These are phyloP conservation scores for Scomber colias DNA, from an alignment of 2,113 vertebrate species.

Conservation along the genomic window DNA sequence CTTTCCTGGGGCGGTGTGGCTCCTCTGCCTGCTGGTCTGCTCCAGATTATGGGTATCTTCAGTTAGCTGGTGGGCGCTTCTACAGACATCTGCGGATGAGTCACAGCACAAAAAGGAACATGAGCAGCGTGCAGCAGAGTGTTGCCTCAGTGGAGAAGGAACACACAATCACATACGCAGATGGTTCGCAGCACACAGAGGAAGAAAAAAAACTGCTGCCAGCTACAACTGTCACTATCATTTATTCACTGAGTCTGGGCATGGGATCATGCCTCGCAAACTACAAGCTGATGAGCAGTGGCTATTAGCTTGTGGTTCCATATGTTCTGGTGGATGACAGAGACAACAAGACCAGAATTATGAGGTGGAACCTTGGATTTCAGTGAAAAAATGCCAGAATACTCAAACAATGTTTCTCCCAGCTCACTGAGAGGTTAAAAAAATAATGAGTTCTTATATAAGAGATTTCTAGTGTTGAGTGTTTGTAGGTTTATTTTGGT, in stretches of 20 bases:
- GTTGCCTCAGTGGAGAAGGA: conserved; percentile 58
- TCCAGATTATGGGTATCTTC: conserved; percentile 64
- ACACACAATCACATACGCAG: conserved; percentile 64
- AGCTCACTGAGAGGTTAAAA: conserved; percentile 8
- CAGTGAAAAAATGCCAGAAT: conserved; percentile 18
- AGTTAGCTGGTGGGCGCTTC: conserved; percentile 74
- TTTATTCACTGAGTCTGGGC: conserved; percentile 64
- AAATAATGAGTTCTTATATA: conserved; percentile 34
- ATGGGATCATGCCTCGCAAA: conserved; percentile 41
- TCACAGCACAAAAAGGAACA: conserved; percentile 68
- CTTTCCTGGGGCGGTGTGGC: conserved; percentile 88
- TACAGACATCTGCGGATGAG: conserved; percentile 78
- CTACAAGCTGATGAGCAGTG: conserved; percentile 52
- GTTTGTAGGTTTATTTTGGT: conserved; percentile 30
- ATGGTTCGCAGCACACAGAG: conserved; percentile 67
- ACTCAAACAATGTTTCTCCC: not conserved
- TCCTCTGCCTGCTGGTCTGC: conserved; percentile 65
- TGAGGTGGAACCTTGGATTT: not conserved
- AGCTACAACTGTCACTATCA: conserved; percentile 75
- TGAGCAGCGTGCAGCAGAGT: conserved; percentile 53
- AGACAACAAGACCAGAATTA: not conserved
- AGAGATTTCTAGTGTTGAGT: conserved; percentile 19
- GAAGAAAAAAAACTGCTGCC: conserved; percentile 52
- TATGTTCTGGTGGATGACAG: conserved; percentile 41
- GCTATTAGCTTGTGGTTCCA: conserved; percentile 37